Evolutionary conservation across 2,797 vertebrate genomes (phyloP), one percentile per base, ranked within the genome.

Genomic region (Catostomus latipinnis): DNA sequence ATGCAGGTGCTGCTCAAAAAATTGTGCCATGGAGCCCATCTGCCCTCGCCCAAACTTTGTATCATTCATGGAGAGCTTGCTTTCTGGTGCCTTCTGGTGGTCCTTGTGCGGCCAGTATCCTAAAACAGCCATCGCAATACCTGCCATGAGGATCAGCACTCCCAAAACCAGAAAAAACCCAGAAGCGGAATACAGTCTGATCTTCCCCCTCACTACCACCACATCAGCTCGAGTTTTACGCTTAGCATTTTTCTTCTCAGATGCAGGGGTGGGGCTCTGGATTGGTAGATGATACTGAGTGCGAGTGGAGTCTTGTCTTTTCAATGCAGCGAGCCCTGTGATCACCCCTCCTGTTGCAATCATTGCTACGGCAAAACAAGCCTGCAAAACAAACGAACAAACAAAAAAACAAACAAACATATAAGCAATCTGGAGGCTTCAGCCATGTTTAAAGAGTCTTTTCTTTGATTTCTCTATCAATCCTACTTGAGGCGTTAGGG

Each of bases 331-430:
- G 87, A 99, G 95, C 88, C 98, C 98, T 1, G 97, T 98, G 87
- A 99, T 96, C 82, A 99, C 98, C 82, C 97, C 98, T 58, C 96
- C 97, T 0, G 98, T 98, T 79, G 97, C 97, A 87, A 98, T 99
- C 97, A 99, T 99, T 67, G 34, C 93, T 91, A 89, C 74, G 82
- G 82, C 57, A 88, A 67, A 60, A 67, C 82, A 84, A 56, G 71
- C 58, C 81, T 6, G 82, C 72, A 85, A 60, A 69, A 63, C 81
- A 84, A 52, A 74, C 34, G 77, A 68, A 60, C 46, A 63, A 52
- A 34, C 34, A 34, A 3, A 34, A 2, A 34, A 34, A 34, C 34
- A 34, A 34, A 86, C 16, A 56, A 22, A 50, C 22, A 43, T 49
- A 56, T 34, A 76, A 63, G 10, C 66, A 1, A 76, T 6, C 9